These are phyloP conservation scores for Acleris laterana DNA, from an alignment of 2,888 invertebrate species.

Conservation along the genomic window DNA sequence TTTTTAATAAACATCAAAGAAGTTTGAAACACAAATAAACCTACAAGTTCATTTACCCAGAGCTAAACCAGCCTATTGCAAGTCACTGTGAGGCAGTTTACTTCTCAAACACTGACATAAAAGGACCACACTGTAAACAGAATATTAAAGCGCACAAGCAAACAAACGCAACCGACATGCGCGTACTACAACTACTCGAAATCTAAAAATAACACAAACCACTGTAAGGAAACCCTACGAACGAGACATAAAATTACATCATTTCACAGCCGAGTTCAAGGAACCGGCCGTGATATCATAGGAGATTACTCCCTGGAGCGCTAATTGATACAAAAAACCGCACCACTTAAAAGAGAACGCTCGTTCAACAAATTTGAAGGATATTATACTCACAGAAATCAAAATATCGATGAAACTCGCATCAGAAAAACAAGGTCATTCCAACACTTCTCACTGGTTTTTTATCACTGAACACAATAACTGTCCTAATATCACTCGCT, in stretches of 20 bases:
- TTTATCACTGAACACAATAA: conserved; percentile 50
- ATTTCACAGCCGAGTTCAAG: conserved; percentile 57
- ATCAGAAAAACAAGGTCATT: conserved; percentile 51
- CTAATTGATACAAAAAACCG: conserved; percentile 45
- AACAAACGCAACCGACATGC: conserved; percentile 52
- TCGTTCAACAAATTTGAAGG: conserved; percentile 31
- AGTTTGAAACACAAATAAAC: not conserved
- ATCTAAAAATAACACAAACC: conserved; percentile 72
- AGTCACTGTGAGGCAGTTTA: conserved; percentile 40
- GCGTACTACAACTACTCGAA: conserved; percentile 50
- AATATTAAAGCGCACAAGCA: conserved; percentile 58
- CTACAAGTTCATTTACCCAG: conserved; percentile 8
- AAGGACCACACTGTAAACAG: conserved; percentile 45
- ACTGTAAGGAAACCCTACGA: conserved; percentile 57
- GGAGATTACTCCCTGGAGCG: conserved; percentile 58
- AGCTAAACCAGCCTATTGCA: conserved; percentile 1
- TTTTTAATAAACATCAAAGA: not conserved
- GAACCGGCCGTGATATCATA: conserved; percentile 71
- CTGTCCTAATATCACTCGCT: conserved; percentile 46
- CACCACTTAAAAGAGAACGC: conserved; percentile 39
- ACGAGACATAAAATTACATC: conserved; percentile 49
- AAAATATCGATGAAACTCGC: conserved; percentile 48
- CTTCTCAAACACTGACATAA: conserved; percentile 43
- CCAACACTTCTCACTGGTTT: conserved; percentile 44
- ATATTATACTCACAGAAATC: conserved; percentile 44